phyloP scores from a whole-genome alignment of 2,113 vertebrate genomes.

The Zosterops hypoxanthus region DNA sequence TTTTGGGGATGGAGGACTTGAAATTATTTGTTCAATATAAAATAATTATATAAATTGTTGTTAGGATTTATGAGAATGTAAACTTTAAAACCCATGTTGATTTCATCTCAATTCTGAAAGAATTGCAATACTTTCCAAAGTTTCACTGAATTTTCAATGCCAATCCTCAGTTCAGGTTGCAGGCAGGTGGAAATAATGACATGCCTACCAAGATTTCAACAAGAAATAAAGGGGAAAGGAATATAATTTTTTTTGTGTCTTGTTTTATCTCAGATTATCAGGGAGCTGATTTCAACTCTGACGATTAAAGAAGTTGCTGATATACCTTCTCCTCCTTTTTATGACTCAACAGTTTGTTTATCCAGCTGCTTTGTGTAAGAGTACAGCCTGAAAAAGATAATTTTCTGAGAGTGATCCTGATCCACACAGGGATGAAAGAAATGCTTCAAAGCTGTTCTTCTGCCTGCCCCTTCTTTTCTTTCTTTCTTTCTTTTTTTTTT shows the following conservation, averaged over 20 bases:
- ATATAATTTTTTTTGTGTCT: accelerated
- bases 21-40: not conserved
- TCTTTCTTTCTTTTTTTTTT: accelerated
- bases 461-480: too few species aligned
- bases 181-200: not conserved
- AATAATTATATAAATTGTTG: not conserved
- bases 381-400: not conserved
- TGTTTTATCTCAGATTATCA: not conserved
- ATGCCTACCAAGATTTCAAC: not conserved
- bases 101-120: not conserved
- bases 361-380: not conserved
- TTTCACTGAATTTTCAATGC: not conserved
- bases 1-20: not conserved
- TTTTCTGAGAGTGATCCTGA: not conserved
- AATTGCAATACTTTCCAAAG: not conserved
- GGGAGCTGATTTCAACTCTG: not conserved
- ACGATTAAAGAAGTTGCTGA: not conserved
- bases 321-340: not conserved
- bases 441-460: not conserved
- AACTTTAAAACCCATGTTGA: not conserved
- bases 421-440: not conserved
- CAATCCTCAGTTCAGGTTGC: not conserved
- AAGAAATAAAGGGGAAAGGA: not conserved
- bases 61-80: not conserved
- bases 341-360: not conserved